phyloP scores from a whole-genome alignment of 2,888 invertebrate genomes.

The Plebejus anna region DNA sequence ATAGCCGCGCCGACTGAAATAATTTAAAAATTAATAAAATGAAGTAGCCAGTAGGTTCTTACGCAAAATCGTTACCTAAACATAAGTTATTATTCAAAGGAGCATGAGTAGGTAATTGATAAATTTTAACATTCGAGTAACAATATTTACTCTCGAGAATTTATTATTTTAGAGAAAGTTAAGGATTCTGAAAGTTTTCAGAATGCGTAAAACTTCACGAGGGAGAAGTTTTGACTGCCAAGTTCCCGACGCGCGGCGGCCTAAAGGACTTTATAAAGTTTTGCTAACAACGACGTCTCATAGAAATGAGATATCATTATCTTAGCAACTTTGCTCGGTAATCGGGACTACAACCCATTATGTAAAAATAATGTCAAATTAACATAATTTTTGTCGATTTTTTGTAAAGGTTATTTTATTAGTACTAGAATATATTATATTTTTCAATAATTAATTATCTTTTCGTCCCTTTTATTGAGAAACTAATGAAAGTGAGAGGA shows the following conservation, averaged over 20 bases:
- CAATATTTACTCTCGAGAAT: slow-evolving; percentile 38
- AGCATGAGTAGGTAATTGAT: background rate
- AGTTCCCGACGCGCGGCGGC: slow-evolving; percentile 57
- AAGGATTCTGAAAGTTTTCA: slow-evolving; percentile 55
- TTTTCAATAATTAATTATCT: background rate
- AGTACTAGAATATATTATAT: background rate
- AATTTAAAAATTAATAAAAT: background rate
- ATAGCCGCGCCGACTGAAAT: background rate
- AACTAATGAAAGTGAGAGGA: background rate
- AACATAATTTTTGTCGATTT: background rate
- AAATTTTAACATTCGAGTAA: background rate
- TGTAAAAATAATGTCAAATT: background rate
- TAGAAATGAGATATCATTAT: slow-evolving; percentile 11
- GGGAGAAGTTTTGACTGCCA: slow-evolving; percentile 66
- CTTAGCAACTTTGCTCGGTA: background rate
- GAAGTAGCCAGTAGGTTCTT: background rate
- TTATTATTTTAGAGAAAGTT: slow-evolving; percentile 64
- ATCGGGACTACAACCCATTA: background rate
- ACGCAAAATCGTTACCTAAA: background rate
- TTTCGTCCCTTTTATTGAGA: background rate
- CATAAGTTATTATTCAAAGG: background rate
- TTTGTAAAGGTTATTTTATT: background rate
- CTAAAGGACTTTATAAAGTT: slow-evolving; percentile 62
- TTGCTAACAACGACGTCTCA: slow-evolving; percentile 47
- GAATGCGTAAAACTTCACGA: slow-evolving; percentile 63